These are phyloP conservation scores for Thamnophis elegans DNA, from an alignment of 2,797 vertebrate genomes.

Conservation along the genomic window DNA sequence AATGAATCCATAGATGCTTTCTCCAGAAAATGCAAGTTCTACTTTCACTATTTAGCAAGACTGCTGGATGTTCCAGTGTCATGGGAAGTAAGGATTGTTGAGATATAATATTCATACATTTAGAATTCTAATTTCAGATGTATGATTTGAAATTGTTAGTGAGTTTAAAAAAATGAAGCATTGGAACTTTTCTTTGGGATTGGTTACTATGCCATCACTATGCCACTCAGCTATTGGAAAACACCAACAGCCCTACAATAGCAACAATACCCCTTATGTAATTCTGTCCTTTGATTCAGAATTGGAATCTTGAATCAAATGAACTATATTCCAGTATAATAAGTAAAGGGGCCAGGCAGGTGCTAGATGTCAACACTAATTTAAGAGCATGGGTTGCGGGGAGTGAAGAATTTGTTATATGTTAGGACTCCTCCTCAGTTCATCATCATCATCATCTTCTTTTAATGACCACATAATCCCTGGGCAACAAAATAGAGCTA, in stretches of 20 bases:
- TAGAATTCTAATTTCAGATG: not conserved
- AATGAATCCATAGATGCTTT: not conserved
- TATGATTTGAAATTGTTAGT: not conserved
- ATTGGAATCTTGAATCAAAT: not conserved
- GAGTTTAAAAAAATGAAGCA: not conserved
- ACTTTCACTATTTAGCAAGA: not conserved
- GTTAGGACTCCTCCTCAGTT: not conserved
- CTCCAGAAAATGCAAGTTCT: not conserved
- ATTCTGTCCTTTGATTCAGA: not conserved
- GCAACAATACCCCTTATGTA: not conserved
- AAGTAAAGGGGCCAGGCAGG: not conserved
- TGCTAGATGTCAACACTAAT: not conserved
- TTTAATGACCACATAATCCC: no score
- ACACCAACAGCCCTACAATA: not conserved
- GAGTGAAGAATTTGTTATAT: not conserved
- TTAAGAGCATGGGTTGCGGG: not conserved
- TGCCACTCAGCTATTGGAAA: not conserved
- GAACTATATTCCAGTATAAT: not conserved
- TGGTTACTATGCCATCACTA: not conserved
- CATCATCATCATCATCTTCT: not conserved
- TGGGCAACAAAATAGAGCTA: no score
- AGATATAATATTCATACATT: not conserved
- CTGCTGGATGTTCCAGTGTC: not conserved
- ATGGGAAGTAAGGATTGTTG: not conserved
- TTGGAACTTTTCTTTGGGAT: not conserved